phyloP scores from a whole-genome alignment of 1,140 invertebrate genomes.

The Hylaeus anthracinus region DNA sequence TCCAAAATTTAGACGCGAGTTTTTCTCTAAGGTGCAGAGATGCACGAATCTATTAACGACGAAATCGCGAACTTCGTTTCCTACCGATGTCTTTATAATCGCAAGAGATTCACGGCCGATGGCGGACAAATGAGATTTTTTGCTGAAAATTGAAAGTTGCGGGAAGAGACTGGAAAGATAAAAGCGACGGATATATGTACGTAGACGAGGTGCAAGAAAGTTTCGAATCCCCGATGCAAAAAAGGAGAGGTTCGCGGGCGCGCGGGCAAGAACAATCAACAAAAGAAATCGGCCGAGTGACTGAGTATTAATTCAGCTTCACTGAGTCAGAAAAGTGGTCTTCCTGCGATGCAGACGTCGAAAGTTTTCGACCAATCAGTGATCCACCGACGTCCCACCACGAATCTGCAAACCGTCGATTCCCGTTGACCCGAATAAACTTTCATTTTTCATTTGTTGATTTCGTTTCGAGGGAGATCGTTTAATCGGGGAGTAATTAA shows the following conservation, averaged over 20 bases:
- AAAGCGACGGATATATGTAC: background rate
- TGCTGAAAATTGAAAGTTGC: background rate
- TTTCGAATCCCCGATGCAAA: background rate
- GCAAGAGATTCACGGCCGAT: background rate
- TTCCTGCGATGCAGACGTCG: constrained; percentile 27
- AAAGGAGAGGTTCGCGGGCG: background rate
- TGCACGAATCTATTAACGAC: too few relatives aligned
- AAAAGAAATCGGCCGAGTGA: constrained; percentile 34
- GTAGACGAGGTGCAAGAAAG: background rate
- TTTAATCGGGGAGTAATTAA: constrained; percentile 6
- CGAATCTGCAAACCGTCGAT: background rate
- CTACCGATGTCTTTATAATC: background rate
- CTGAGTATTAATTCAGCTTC: constrained; percentile 58
- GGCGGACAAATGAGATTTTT: background rate
- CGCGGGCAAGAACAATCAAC: constrained; percentile 12
- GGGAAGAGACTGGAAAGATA: background rate
- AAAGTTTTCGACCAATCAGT: constrained; percentile 51
- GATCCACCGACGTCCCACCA: background rate
- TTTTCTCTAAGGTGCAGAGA: too few relatives aligned
- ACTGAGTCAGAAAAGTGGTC: constrained; percentile 55
- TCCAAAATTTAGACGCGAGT: too few relatives aligned
- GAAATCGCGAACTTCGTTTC: too few relatives aligned
- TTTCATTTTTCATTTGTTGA: constrained; percentile 23
- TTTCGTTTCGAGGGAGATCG: background rate
- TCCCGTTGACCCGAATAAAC: constrained; percentile 22